These are phyloP conservation scores for Syrmaticus mikado DNA, from an alignment of 2,113 vertebrate genomes.

Conservation along the genomic window DNA sequence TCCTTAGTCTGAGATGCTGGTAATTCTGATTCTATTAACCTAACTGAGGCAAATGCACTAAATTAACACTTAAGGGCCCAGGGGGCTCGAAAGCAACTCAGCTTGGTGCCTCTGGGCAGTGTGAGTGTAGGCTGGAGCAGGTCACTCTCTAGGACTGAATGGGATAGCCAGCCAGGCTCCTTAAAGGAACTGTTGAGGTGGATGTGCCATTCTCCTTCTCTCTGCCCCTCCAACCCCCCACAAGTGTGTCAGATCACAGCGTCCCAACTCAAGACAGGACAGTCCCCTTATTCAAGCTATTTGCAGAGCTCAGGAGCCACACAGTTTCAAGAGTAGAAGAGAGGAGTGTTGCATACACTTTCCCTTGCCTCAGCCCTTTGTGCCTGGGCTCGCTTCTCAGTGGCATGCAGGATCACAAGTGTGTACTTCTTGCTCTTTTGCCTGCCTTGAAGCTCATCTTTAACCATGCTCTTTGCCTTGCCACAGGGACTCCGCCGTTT, in stretches of 20 bases:
- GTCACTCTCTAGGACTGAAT: background rate
- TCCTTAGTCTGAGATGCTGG: background rate
- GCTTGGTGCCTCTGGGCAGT: background rate
- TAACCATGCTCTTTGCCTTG: constrained; percentile 36
- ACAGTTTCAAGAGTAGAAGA: background rate
- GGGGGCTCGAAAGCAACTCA: background rate
- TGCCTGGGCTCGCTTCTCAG: background rate
- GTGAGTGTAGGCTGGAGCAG: background rate
- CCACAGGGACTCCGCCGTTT: constrained; percentile 92
- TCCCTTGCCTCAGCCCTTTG: background rate
- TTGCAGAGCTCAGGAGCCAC: background rate
- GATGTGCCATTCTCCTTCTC: background rate
- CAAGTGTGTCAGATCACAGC: background rate
- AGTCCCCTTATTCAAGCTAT: background rate
- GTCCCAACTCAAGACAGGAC: background rate
- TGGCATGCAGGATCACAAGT: background rate
- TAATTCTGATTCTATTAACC: background rate
- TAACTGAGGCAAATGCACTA: background rate
- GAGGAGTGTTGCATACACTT: background rate
- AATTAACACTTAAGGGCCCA: background rate
- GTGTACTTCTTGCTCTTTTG: background rate
- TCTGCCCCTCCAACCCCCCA: background rate
- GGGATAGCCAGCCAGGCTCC: background rate
- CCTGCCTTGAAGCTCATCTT: background rate
- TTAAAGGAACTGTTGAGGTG: background rate